Evolutionary conservation across 1,140 invertebrate genomes (phyloP), one percentile per base, ranked within the genome.

Genomic region (Dendroctonus ponderosae): DNA sequence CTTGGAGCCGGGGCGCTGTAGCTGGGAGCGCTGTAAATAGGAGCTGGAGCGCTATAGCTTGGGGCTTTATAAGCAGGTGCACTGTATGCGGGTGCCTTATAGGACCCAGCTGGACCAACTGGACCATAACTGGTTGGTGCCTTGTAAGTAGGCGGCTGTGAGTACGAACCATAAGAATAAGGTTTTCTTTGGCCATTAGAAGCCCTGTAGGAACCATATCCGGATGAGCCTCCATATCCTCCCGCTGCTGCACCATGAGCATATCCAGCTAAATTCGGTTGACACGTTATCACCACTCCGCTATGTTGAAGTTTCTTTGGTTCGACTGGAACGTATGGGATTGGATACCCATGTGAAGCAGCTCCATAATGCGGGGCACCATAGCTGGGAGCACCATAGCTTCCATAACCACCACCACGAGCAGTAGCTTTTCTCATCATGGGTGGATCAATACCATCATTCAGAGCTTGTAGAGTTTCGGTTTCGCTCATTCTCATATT

Each of bases 211-310:
- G 56, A 52, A 50, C 49, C 62, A 50, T 46, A 53, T 60, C 54
- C 38, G 37, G 51, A 11, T 26, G 41, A 66, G 44, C 66, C 61
- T 6, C 68, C 71, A 66, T 65, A 63, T 51, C 62, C 70, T 44
- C 60, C 68, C 42, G 67, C 67, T 9, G 59, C 70, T 39, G 64
- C 15, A 12, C 48, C 64, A 40, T 69, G 64, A 14, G 76, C 73
- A 56, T 78, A 78, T 14, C 77, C 77, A 11, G 75, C 76, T 41
- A 78, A 70, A 50, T 74, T 74, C 7, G 77, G 77, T 69, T 78
- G 76, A 46, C 77, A 79, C 5, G 76, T 79, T 12, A 79, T 78
- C 6, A 78, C 76, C 7, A 79, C 54, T 7, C 76, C 77, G 61
- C 66, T 72, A 48, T 76, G 74, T 9, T 39, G 70, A 14, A 57